Conservation (phyloP, 2,888 invertebrate species). For the Ceraclea dissimilis region DNA sequence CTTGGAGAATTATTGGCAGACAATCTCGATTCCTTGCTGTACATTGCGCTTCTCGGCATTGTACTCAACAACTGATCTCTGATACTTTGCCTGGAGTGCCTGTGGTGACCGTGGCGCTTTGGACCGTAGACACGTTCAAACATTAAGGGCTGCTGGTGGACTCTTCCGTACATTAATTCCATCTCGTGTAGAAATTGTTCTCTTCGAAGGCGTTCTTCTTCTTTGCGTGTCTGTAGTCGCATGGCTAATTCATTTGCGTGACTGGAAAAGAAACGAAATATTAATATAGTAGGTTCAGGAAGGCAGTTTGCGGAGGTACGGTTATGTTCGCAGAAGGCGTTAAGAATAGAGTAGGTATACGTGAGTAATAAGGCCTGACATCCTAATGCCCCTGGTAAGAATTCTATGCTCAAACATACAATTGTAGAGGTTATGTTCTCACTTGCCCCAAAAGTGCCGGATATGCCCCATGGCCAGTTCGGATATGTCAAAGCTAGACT, state of each 20-base stretch:
- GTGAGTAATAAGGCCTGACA: too few relatives aligned
- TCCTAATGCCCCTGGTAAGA: too few relatives aligned
- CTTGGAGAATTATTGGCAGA: slow-evolving; percentile 29
- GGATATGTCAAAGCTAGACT: too few relatives aligned
- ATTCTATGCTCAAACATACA: too few relatives aligned
- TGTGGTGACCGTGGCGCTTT: slow-evolving; percentile 14
- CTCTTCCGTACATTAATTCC: slow-evolving; percentile 64
- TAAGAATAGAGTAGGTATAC: too few relatives aligned
- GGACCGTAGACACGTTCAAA: slow-evolving; percentile 64
- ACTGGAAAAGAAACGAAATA: slow-evolving; percentile 33
- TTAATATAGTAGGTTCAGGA: too few relatives aligned
- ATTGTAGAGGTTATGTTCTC: too few relatives aligned
- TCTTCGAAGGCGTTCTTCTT: slow-evolving; percentile 59
- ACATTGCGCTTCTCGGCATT: slow-evolving; percentile 37
- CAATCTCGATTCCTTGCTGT: slow-evolving; percentile 30
- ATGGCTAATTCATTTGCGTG: slow-evolving; percentile 62
- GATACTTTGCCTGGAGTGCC: slow-evolving; percentile 26
- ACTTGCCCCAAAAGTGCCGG: too few relatives aligned
- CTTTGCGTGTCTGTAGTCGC: slow-evolving; percentile 56
- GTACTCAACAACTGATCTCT: slow-evolving; percentile 5
- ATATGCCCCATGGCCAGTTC: too few relatives aligned
- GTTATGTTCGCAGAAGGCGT: too few relatives aligned
- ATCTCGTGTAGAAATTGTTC: slow-evolving; percentile 63
- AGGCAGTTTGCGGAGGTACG: too few relatives aligned
- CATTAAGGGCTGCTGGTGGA: slow-evolving; percentile 61